A percentile compares a stretch with the other conserved stretches of the same genome.
Conservation (phyloP, 2,797 vertebrate species). For the Xenops minutus region DNA sequence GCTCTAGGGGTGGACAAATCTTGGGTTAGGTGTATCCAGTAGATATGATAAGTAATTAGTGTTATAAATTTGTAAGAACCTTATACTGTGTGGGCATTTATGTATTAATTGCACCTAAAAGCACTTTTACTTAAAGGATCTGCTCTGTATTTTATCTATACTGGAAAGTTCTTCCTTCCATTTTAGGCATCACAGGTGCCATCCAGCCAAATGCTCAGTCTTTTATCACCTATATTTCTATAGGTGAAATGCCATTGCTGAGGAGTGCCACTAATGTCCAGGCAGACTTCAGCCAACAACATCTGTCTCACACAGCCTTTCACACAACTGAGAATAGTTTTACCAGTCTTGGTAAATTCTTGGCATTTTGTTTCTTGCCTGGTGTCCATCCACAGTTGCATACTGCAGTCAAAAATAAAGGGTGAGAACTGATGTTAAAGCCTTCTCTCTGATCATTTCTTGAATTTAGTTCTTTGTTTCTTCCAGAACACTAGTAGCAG, state of each 20-base stretch:
- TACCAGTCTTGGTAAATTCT: background rate
- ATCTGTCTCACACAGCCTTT: background rate
- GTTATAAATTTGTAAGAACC: too few relatives aligned
- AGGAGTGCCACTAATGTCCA: background rate
- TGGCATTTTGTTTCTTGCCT: background rate
- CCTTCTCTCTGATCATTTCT: fast-evolving
- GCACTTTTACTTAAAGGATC: too few relatives aligned
- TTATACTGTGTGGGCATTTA: too few relatives aligned
- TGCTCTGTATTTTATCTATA: too few relatives aligned
- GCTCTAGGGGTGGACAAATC: too few relatives aligned
- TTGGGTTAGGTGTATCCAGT: too few relatives aligned
- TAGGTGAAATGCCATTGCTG: background rate
- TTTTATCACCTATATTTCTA: background rate
- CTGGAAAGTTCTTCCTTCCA: too few relatives aligned
- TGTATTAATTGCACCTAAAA: too few relatives aligned
- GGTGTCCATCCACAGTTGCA: background rate
- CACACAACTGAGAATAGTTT: background rate
- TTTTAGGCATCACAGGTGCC: too few relatives aligned
- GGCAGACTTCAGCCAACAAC: background rate
- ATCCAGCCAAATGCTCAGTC: background rate
- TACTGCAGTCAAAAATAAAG: background rate
- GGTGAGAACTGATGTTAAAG: background rate
- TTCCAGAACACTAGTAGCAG: background rate
- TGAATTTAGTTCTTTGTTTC: background rate
- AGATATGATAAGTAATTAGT: too few relatives aligned